Evolutionary conservation across 1,140 invertebrate genomes (phyloP).

Genomic region (Drosophila pseudoananassae): DNA sequence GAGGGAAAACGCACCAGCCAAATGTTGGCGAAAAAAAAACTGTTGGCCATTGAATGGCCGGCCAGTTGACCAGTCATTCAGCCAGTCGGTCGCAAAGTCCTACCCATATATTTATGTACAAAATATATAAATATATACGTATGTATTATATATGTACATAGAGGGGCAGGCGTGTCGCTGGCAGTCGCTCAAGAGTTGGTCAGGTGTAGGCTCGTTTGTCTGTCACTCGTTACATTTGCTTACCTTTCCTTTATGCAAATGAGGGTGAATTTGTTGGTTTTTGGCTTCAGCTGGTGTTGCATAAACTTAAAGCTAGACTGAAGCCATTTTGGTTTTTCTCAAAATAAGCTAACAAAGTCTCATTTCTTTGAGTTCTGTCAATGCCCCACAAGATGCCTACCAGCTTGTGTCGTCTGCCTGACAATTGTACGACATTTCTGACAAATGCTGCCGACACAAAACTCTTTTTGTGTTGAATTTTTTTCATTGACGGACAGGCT

Average conservation of each 20-base stretch:
- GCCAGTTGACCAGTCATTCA: slow-evolving; percentile 18
- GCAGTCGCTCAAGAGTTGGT: slow-evolving; percentile 55
- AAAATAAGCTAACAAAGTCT: slow-evolving; percentile 9
- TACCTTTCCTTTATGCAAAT: slow-evolving; percentile 80
- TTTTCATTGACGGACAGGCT: slow-evolving; percentile 46
- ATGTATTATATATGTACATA: neutral
- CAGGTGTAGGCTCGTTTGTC: slow-evolving; percentile 77
- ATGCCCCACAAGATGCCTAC: slow-evolving; percentile 58
- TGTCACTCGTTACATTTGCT: slow-evolving; percentile 67
- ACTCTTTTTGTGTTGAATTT: slow-evolving; percentile 25
- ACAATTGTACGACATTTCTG: slow-evolving; percentile 78
- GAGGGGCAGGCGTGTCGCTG: slow-evolving; percentile 19
- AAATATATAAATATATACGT: neutral
- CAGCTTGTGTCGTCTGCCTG: slow-evolving; percentile 57
- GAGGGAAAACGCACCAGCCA: slow-evolving; percentile 34
- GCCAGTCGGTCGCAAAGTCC: slow-evolving; percentile 3
- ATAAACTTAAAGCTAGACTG: slow-evolving; percentile 26
- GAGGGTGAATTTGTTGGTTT: slow-evolving; percentile 32
- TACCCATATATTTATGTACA: neutral
- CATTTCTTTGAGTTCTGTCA: slow-evolving; percentile 42
- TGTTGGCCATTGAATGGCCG: slow-evolving; percentile 55
- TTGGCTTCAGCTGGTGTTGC: slow-evolving; percentile 12
- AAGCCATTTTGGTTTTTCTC: slow-evolving; percentile 12
- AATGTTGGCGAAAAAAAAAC: slow-evolving; percentile 63
- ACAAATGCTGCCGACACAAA: slow-evolving; percentile 75